phyloP scores from a whole-genome alignment of 2,888 invertebrate genomes.

The Lithophane ornitopus region DNA sequence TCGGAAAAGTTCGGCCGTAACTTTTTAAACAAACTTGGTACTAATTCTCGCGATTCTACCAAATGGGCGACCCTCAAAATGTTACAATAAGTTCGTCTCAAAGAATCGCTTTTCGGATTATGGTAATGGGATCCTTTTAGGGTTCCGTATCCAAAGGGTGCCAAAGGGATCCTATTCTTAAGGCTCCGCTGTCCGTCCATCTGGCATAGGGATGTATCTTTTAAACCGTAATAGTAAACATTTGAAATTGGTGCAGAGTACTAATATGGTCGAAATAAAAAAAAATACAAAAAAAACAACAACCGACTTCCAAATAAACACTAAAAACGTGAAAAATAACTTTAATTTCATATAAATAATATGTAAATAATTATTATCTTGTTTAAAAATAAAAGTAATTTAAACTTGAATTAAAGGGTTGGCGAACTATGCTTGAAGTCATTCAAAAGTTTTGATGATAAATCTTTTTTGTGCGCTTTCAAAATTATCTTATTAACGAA shows the following conservation, averaged over 20 bases:
- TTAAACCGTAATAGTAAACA: not conserved
- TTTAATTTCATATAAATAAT: no score
- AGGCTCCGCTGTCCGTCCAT: not conserved
- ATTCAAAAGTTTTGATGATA: slow-evolving; percentile 31
- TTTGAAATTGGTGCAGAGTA: not conserved
- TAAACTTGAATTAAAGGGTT: slow-evolving; percentile 17
- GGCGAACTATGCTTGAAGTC: slow-evolving; percentile 3
- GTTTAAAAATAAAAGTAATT: slow-evolving; percentile 13
- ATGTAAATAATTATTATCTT: no score
- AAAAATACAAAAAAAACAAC: no score
- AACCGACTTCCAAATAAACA: no score
- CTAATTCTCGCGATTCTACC: slow-evolving; percentile 45
- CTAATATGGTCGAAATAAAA: not conserved
- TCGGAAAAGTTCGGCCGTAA: slow-evolving; percentile 46
- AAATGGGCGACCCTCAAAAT: slow-evolving; percentile 50
- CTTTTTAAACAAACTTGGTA: slow-evolving; percentile 59
- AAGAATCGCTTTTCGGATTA: slow-evolving; percentile 59
- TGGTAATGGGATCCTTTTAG: slow-evolving; percentile 41
- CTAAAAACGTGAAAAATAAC: no score
- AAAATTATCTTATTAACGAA: slow-evolving; percentile 38
- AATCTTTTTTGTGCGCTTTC: slow-evolving; percentile 23
- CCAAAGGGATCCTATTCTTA: not conserved
- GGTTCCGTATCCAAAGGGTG: not conserved
- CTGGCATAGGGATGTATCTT: not conserved
- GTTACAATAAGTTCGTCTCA: slow-evolving; percentile 51